phyloP scores from a whole-genome alignment of 2,888 invertebrate genomes.

The Sinohyriopsis cumingii region DNA sequence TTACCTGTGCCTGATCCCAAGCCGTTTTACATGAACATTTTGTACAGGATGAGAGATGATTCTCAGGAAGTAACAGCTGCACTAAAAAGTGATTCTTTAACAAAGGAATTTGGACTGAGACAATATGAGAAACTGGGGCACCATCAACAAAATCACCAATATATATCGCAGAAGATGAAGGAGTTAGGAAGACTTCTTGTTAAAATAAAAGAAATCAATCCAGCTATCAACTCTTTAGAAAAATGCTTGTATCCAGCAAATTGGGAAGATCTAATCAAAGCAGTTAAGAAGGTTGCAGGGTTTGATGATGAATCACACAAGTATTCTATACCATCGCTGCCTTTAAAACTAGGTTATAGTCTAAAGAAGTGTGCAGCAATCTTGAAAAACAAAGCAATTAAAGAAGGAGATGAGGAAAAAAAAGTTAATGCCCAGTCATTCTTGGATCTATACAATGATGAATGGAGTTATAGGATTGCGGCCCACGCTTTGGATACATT shows the following conservation, averaged over 20 bases:
- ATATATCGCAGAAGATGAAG: conserved; percentile 16
- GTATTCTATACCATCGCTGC: conserved; percentile 20
- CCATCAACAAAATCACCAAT: background rate
- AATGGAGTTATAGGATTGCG: conserved; percentile 16
- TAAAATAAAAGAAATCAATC: conserved; percentile 7
- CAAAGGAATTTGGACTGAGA: conserved; percentile 16
- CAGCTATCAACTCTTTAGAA: conserved; percentile 2
- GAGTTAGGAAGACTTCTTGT: conserved; percentile 15
- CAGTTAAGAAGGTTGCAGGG: conserved; percentile 13
- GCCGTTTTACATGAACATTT: conserved; percentile 6
- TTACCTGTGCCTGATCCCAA: background rate
- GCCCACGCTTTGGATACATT: conserved; percentile 9
- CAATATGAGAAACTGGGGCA: conserved; percentile 13
- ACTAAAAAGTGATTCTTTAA: conserved; percentile 13
- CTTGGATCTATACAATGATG: conserved; percentile 12
- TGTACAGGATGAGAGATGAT: conserved; percentile 25
- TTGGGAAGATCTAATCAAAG: conserved; percentile 12
- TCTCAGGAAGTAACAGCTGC: conserved; percentile 3
- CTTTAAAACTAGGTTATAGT: conserved; percentile 22
- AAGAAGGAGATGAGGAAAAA: conserved; percentile 8
- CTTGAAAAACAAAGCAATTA: background rate
- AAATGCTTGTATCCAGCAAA: conserved; percentile 7
- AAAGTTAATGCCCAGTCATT: conserved; percentile 6
- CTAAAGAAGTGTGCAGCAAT: conserved; percentile 13
- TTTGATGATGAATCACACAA: conserved; percentile 7